Evolutionary conservation across 2,888 invertebrate species (phyloP), one percentile per base, ranked within the genome.

Genomic region (Oxyteleia sp.): DNA sequence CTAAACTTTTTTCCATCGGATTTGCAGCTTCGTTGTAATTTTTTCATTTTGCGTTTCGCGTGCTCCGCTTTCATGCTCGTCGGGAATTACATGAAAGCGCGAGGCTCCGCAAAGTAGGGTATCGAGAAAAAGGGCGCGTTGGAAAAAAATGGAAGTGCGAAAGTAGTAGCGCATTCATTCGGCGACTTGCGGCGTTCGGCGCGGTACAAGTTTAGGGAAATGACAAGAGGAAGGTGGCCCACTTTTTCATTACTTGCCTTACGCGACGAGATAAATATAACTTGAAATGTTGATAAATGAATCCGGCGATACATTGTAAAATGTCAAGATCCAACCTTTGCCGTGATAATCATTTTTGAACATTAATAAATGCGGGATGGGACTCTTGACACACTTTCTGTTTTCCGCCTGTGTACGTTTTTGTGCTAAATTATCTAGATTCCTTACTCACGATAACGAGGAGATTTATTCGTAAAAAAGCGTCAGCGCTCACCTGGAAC

Each of bases 401-500:
- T 69, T 76, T 47, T 64, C 7, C 23, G 10, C 38, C 11, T 35
- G 20, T 26, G 41, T 23, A 15, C 11, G 38, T 41, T 74, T 57
- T 61, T 61, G 55, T 47, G 78, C 63, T 69, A 61, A 76, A 76
- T 82, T 79, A 57, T 71, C 35, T 49, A 43, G 32, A 53, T 61
- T 53, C 49, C 26, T 74, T 75, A 84, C 84, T 76, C 26, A 72
- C 68, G 41, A 57, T 59, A 55, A 71, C 32, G 49, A 47, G 3
- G 13, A 82, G 26, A 47, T 63, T 43, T 51, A 26, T 38, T 66
- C 20, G n/a, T 10, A 23, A 38, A 61, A n/a, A 51, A n/a, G 51
- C 32, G 15, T 72, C 63, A 18, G 26, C 69, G 84, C 85, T 90
- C 90, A 91, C 90, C 90, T 91, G 90, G 11, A 91, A 91, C 89